Percentiles rank a stretch among this genome's conserved stretches.
phyloP scores from a whole-genome alignment of 2,888 invertebrate genomes.

The Ochlodes sylvanus region DNA sequence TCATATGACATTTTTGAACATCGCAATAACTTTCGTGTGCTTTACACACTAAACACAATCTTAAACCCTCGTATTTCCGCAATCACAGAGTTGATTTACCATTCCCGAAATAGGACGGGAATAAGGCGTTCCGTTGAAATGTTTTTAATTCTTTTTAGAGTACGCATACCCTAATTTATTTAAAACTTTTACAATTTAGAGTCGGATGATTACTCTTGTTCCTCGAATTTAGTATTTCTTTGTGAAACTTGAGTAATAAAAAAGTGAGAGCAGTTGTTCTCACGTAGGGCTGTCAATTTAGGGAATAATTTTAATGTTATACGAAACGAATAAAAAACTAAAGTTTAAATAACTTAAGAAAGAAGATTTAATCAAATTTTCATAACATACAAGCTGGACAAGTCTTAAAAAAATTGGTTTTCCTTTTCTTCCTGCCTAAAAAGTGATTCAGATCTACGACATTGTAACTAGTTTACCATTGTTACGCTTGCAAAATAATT shows the following conservation, averaged over 20 bases:
- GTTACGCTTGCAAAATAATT: neutral
- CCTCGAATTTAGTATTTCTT: constrained; percentile 37
- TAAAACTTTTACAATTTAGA: constrained; percentile 39
- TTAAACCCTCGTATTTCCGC: neutral
- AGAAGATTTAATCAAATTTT: too few species aligned
- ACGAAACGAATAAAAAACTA: neutral
- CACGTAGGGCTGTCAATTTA: constrained; percentile 21
- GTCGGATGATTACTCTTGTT: constrained; percentile 38
- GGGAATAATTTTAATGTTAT: neutral
- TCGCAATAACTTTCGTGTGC: too few species aligned
- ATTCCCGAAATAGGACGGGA: constrained; percentile 3
- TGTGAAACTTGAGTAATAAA: constrained; percentile 35
- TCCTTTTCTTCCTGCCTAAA: too few species aligned
- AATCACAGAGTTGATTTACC: neutral
- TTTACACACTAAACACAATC: too few species aligned
- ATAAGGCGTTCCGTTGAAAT: constrained; percentile 17
- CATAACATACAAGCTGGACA: too few species aligned
- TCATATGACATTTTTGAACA: too few species aligned
- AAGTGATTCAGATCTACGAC: too few species aligned
- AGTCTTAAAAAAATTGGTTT: too few species aligned
- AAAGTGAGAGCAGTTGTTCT: constrained; percentile 35
- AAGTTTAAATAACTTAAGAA: too few species aligned
- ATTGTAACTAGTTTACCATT: too few species aligned
- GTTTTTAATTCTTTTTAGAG: constrained; percentile 38
- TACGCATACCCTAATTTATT: constrained; percentile 35